Evolutionary conservation across 2,113 vertebrate species (phyloP).

Genomic region (Dicentrarchus labrax): DNA sequence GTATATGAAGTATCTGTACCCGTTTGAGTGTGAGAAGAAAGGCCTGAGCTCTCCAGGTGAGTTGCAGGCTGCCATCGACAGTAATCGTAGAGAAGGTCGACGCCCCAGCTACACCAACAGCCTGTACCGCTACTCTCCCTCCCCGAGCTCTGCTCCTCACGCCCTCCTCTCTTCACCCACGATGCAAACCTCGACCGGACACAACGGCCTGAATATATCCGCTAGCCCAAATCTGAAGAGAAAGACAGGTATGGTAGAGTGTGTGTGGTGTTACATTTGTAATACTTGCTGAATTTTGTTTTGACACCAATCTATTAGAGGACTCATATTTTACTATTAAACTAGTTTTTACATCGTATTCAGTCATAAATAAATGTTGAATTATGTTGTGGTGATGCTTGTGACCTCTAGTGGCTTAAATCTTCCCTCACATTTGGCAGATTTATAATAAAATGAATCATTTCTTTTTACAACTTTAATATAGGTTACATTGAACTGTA

Average conservation of each 20-base stretch:
- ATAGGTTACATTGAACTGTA: neutral
- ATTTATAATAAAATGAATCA: too few relatives aligned
- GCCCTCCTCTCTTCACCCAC: constrained; percentile 83
- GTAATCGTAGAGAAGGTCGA: constrained; percentile 95
- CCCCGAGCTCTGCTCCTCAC: constrained; percentile 77
- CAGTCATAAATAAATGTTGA: neutral
- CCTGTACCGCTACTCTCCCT: constrained; percentile 90
- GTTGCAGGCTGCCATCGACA: constrained; percentile 96
- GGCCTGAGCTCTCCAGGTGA: constrained; percentile 94
- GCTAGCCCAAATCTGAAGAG: constrained; percentile 88
- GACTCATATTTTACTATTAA: neutral
- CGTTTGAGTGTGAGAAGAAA: constrained; percentile 98
- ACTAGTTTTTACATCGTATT: neutral
- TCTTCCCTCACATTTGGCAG: neutral
- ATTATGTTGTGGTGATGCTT: neutral
- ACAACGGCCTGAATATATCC: constrained; percentile 84
- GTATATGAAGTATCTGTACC: constrained; percentile 97
- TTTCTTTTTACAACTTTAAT: neutral
- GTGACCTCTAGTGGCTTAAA: constrained; percentile 4
- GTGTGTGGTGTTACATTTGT: neutral
- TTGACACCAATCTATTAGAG: neutral
- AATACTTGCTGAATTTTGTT: neutral
- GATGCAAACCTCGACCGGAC: constrained; percentile 84
- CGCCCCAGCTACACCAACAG: constrained; percentile 95
- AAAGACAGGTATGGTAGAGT: constrained; percentile 77